Conservation (phyloP, 2,113 vertebrate genomes). For the Hippocampus mohnikei region DNA sequence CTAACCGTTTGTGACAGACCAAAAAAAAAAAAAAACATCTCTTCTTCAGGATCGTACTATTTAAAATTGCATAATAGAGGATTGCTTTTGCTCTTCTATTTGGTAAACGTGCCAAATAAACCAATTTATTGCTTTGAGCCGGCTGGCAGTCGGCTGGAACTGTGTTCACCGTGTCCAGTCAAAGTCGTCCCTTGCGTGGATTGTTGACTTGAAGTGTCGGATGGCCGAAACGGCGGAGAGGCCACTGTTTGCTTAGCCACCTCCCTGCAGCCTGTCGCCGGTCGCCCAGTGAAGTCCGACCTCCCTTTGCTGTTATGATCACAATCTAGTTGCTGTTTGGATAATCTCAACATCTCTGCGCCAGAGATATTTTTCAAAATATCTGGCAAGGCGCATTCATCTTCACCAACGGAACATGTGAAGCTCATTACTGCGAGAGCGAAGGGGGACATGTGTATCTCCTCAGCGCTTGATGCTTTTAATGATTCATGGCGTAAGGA, state of each 20-base stretch:
- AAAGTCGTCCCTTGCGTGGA: conserved; percentile 23
- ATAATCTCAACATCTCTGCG: not conserved
- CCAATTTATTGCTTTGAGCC: conserved; percentile 11
- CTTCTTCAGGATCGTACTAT: not conserved
- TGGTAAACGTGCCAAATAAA: conserved; percentile 3
- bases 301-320: conserved; percentile 16
- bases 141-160: conserved; percentile 45
- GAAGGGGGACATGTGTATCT: conserved; percentile 34
- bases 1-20: conserved; percentile 42
- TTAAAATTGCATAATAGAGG: not conserved
- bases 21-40: not conserved
- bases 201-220: conserved; percentile 58
- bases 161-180: conserved; percentile 45
- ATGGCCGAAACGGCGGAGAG: conserved; percentile 11
- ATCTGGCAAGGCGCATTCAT: not conserved
- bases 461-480: conserved; percentile 28
- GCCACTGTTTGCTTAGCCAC: conserved; percentile 55
- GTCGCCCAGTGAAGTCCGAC: conserved; percentile 21
- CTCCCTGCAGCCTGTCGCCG: conserved; percentile 55
- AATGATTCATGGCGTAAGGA: conserved; percentile 50
- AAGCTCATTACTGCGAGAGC: conserved; percentile 2
- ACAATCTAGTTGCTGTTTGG: not conserved
- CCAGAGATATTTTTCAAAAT: not conserved
- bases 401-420: not conserved
- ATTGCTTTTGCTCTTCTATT: not conserved